Base-by-base conservation (phyloP, 2,797 vertebrate genomes). In the Malurus splendens region DNA sequence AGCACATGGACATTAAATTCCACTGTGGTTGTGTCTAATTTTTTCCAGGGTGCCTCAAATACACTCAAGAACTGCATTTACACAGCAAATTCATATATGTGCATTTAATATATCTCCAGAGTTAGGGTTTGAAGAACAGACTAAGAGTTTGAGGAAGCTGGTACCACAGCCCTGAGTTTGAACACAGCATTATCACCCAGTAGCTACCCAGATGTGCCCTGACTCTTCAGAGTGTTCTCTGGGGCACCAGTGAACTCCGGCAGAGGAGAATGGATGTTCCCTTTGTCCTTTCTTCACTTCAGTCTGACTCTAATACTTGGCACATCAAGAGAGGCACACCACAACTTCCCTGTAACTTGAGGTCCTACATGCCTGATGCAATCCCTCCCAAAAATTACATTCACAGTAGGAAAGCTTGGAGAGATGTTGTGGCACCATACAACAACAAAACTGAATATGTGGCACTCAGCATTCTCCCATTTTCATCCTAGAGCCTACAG, bases 151-250 rank as follows among this genome's bases (percentile, higher is more conserved):
- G 55, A 65, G 30, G 16, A 71, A 27, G 24, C 42, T 71, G 51
- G 51, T 50, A 28, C 24, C 47, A 28, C 5, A 56, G 36, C 7
- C 17, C 27, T 25, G 27, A 28, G 61, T 9, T 39, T 32, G 24
- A 67, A 9, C 11, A 17, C 1, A 23, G 28, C 3, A 5, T 11
- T n/a, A 9, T n/a, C 45, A 32, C 7, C 10, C 13, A 8, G 9
- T 4, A 23, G 4, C 45, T 56, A 22, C 6, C 5, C 15, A 42
- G 14, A 20, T 27, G 47, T 22, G 9, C 2, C 10, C 50, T 64
- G 13, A 47, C 16, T 81, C 44, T 59, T 88, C 44, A 33, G 6
- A 10, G 9, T 50, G 9, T n/a, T 73, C 17, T 38, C 80, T 86
- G 42, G 47, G 42, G 24, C 14, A 41, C 16, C 17, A 45, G 18